phyloP scores from a whole-genome alignment of 2,888 invertebrate species.

The Anoncus sp. region DNA sequence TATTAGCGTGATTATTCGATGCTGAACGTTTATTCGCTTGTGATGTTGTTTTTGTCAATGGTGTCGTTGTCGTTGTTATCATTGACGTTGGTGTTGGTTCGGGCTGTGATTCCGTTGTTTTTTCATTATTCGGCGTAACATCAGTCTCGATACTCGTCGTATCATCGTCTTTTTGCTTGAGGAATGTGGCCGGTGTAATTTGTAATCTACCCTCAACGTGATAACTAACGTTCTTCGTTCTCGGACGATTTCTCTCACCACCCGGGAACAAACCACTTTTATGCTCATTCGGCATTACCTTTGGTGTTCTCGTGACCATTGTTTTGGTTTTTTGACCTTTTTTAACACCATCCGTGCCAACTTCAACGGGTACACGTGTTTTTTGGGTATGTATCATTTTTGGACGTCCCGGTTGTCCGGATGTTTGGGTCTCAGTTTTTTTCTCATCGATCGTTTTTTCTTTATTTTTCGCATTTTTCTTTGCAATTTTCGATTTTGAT shows the following conservation, averaged over 20 bases:
- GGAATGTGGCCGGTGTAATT: conserved; percentile 84
- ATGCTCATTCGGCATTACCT: conserved; percentile 80
- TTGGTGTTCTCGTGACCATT: conserved; percentile 85
- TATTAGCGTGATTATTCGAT: conserved; percentile 71
- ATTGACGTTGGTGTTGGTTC: too few relatives aligned
- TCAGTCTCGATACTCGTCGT: not conserved
- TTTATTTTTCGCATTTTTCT: conserved; percentile 80
- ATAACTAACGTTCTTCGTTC: conserved; percentile 88
- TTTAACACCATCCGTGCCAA: conserved; percentile 84
- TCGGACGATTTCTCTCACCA: conserved; percentile 84
- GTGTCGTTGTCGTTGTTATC: not conserved
- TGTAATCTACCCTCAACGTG: conserved; percentile 85
- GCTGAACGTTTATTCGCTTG: conserved; percentile 64
- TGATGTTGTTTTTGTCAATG: conserved; percentile 65
- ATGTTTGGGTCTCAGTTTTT: conserved; percentile 77
- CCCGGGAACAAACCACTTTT: conserved; percentile 81
- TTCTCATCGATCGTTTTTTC: conserved; percentile 78
- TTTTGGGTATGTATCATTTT: conserved; percentile 92
- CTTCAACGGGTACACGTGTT: conserved; percentile 84
- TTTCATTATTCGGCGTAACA: conserved; percentile 3
- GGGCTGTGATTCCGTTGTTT: conserved; percentile 4
- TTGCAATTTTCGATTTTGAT: conserved; percentile 76
- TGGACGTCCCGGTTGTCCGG: conserved; percentile 85
- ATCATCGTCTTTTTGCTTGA: conserved; percentile 76
- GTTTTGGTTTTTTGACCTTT: conserved; percentile 86